Percentiles rank a stretch among this genome's conserved stretches.
Evolutionary conservation across 2,113 vertebrate genomes (phyloP).

Genomic region (Macrotis lagotis): DNA sequence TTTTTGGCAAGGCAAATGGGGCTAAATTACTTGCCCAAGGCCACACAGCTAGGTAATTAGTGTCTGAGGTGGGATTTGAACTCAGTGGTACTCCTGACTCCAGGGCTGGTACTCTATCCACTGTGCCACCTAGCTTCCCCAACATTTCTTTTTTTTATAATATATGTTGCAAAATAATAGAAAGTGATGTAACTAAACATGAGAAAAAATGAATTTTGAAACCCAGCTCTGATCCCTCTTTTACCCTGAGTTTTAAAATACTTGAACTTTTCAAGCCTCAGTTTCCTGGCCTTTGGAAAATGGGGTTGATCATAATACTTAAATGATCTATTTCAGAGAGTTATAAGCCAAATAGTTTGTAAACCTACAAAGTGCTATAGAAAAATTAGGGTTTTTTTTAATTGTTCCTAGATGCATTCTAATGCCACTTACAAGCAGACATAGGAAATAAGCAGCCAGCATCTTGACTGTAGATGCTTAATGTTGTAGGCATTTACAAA

Average conservation of each 20-base stretch:
- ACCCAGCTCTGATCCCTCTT: neutral
- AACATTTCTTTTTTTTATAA: too few species aligned
- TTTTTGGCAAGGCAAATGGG: too few species aligned
- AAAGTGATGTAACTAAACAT: conserved; percentile 83
- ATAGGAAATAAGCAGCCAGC: neutral
- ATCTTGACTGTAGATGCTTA: neutral
- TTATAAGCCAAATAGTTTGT: neutral
- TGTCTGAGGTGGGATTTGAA: too few species aligned
- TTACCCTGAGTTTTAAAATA: neutral
- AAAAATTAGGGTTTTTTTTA: neutral
- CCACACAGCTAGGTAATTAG: too few species aligned
- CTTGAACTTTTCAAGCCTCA: neutral
- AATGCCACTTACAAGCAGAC: neutral
- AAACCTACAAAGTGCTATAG: neutral
- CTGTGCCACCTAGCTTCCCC: too few species aligned
- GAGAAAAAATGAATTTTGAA: neutral
- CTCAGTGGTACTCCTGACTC: too few species aligned
- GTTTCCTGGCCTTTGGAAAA: conserved; percentile 37
- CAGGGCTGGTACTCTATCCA: too few species aligned
- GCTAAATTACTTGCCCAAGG: too few species aligned
- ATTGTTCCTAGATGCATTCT: neutral
- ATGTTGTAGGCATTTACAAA: neutral
- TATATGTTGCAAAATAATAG: conserved; percentile 87
- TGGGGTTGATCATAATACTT: neutral
- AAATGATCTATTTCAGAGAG: neutral